Evolutionary conservation across 2,888 invertebrate species (phyloP), one percentile per base, ranked within the genome.

Genomic region (Allacma fusca): DNA sequence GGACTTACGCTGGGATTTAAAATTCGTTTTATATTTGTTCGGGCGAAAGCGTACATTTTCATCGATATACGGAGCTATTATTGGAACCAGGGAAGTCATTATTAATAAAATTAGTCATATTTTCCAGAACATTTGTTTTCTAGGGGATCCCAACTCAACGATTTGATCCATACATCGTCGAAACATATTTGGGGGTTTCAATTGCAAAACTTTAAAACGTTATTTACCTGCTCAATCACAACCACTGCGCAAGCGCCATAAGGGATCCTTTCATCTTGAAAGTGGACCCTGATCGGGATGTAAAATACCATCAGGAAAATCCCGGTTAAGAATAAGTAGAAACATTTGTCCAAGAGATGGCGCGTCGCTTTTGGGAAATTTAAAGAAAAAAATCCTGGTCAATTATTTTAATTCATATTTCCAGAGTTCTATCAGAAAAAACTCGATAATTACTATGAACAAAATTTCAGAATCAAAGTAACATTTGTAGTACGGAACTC

Each of bases 41-140:
- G 29, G 21, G 65, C 21, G 57, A 78, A 78, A 24, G 78, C 75
- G 59, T 78, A 78, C 78, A 78, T 78, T 68, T 78, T 78, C 78
- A 78, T 78, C 50, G 64, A 29, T 29, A 78, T 72, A 40, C 78
- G 65, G 16, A 78, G 59, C 78, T 78, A 62, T 16, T 73, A 75
- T 57, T n/a, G 29, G 57, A 68, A 72, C 34, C 62, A 72, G 9
- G 29, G 7, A 59, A 59, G 21, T 43, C 40, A 69, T 16, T 23
- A 34, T 13, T 34, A 23, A 23, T 23, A 34, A 21, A 64, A 57
- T 28, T 24, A 29, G 28, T 21, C n/a, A 59, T 59, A 21, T 13
- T 13, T 21, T 59, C 5, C 19, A 59, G n/a, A 19, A 59, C 5
- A 59, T n/a, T n/a, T n/a, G n/a, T n/a, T n/a, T n/a, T n/a, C n/a